Evolutionary conservation across 1,140 invertebrate species (phyloP).

Genomic region (Drosophila simulans): DNA sequence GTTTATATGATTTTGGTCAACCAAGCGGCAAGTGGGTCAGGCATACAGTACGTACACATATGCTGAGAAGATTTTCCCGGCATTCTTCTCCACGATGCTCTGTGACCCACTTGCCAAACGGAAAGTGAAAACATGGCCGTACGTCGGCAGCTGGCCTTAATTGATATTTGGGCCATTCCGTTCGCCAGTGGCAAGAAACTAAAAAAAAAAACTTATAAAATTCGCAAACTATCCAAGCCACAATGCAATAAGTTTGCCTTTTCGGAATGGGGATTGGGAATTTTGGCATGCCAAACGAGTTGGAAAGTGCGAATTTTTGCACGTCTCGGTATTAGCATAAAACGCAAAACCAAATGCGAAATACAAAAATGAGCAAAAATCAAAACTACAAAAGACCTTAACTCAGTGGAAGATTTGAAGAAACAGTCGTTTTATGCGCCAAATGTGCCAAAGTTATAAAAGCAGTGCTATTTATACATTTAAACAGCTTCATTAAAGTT

Average conservation of each 20-base stretch:
- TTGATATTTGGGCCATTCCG: conserved; percentile 64
- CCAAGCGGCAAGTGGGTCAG: conserved; percentile 60
- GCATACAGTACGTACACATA: neutral
- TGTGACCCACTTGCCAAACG: conserved; percentile 58
- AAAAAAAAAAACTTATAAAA: conserved; percentile 48
- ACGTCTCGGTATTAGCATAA: conserved; percentile 77
- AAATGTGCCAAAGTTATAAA: conserved; percentile 31
- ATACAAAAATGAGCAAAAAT: conserved; percentile 32
- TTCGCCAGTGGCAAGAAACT: neutral
- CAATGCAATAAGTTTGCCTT: conserved; percentile 45
- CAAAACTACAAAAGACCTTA: conserved; percentile 37
- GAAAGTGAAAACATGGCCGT: conserved; percentile 71
- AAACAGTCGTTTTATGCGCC: conserved; percentile 15
- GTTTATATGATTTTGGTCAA: conserved; percentile 64
- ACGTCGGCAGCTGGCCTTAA: conserved; percentile 55
- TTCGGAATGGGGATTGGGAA: conserved; percentile 24
- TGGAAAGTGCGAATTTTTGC: conserved; percentile 82
- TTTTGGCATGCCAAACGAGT: conserved; percentile 68
- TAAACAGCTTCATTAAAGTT: conserved; percentile 30
- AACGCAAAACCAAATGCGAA: conserved; percentile 50
- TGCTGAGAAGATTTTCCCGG: conserved; percentile 35
- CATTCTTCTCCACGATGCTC: conserved; percentile 6
- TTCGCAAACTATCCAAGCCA: conserved; percentile 38
- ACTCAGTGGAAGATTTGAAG: neutral
- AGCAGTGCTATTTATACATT: conserved; percentile 27